Conservation (phyloP, 30 jellyfish, hydroid and myxozoan species). For the Hydra vulgaris region DNA sequence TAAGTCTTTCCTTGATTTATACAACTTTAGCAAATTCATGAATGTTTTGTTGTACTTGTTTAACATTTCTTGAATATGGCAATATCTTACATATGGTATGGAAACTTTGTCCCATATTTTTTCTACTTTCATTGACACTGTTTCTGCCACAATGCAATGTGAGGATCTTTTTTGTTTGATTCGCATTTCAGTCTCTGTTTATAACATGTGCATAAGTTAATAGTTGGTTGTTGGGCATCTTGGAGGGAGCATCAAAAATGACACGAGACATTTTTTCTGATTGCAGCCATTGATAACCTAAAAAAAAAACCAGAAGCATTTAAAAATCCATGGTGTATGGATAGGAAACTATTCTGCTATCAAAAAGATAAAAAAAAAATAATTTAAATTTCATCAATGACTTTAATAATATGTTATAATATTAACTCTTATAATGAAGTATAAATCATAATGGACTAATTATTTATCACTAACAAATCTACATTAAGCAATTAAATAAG, state of each 20-base stretch:
- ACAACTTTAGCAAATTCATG: not conserved
- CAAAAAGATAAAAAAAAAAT: not conserved
- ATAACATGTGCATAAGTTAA: not conserved
- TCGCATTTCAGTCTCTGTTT: not conserved
- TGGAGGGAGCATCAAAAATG: not conserved
- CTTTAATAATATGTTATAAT: not conserved
- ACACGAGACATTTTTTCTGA: not conserved
- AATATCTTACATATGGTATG: not conserved
- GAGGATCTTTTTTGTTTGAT: not conserved
- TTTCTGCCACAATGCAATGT: not conserved
- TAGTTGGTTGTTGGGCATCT: not conserved
- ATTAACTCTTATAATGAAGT: not conserved
- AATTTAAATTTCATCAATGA: not conserved
- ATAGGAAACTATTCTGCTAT: not conserved
- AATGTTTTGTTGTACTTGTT: not conserved
- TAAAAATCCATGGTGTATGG: not conserved
- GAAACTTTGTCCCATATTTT: not conserved
- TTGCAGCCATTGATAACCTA: not conserved
- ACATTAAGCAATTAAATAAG: not conserved
- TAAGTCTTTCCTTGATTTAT: not conserved
- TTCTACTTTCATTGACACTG: not conserved
- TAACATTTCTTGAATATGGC: not conserved
- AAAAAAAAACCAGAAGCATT: not conserved
- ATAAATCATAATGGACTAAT: not conserved
- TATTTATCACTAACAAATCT: not conserved